These are phyloP conservation scores for Rhynchonycteris naso DNA, from an alignment of 2,797 vertebrate species.

Conservation along the genomic window DNA sequence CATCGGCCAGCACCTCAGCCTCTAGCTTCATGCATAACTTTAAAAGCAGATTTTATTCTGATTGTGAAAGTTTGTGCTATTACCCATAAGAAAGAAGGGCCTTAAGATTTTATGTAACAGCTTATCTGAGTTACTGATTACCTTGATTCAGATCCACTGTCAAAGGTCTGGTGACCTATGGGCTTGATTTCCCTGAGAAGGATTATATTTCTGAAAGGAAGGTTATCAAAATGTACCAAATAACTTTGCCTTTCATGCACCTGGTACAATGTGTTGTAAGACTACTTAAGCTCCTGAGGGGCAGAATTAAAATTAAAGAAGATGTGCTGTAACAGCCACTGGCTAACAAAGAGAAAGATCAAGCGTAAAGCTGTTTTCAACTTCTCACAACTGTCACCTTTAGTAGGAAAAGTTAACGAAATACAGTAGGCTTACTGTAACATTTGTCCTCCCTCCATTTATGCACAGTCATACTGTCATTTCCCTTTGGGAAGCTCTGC, in stretches of 20 bases:
- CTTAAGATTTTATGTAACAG: not conserved
- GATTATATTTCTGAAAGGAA: slow-evolving; percentile 10
- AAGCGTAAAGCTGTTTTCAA: not conserved
- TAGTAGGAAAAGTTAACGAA: not conserved
- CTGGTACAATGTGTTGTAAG: not conserved
- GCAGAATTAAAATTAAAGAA: not conserved
- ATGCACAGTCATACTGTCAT: not conserved
- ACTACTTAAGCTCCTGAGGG: not conserved
- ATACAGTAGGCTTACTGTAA: not conserved
- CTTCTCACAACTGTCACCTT: not conserved
- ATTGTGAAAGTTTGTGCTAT: not conserved
- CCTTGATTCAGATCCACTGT: not conserved
- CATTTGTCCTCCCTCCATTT: not conserved
- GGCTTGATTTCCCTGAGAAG: not conserved
- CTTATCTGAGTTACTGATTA: not conserved
- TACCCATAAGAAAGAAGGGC: not conserved
- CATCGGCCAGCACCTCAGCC: not conserved
- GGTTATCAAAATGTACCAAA: not conserved
- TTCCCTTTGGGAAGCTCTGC: not conserved
- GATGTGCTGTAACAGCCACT: not conserved
- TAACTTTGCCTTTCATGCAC: not conserved
- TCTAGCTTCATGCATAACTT: not conserved
- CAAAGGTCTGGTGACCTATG: not conserved
- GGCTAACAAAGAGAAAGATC: not conserved
- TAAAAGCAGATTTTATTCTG: not conserved